A percentile compares a stretch with the other conserved stretches of the same genome.
Conservation (phyloP, 2,113 vertebrate genomes). For the Ardeotis arabs region DNA sequence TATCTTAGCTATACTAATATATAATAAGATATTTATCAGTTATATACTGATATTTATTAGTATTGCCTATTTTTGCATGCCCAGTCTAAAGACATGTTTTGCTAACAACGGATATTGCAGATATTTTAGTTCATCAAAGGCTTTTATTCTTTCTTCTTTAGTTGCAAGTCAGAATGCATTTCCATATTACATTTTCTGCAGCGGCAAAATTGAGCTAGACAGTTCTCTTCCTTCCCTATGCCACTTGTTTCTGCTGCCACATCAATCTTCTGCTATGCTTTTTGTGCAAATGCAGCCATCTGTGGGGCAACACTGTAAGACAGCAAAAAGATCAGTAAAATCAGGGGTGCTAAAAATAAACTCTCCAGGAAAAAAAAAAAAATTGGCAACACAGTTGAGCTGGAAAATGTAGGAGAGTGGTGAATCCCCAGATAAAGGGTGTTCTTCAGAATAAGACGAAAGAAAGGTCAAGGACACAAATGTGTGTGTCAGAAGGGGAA, state of each 20-base stretch:
- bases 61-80: not conserved
- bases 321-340: not conserved
- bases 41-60: not conserved
- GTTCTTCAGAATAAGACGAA: not conserved
- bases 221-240: not conserved
- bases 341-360: constrained; percentile 22
- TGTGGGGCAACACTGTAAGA: constrained; percentile 39
- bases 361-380: not conserved
- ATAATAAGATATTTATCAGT: not conserved
- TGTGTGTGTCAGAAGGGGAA: not conserved
- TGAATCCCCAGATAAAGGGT: not conserved
- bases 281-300: constrained; percentile 32
- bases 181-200: not conserved
- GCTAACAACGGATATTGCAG: not conserved
- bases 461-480: not conserved
- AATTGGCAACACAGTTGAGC: not conserved
- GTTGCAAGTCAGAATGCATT: not conserved
- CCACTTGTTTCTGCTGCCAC: constrained; percentile 25
- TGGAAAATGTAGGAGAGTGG: not conserved
- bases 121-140: not conserved
- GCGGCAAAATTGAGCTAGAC: constrained; percentile 2
- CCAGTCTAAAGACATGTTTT: not conserved
- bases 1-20: not conserved
- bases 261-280: constrained; percentile 29
- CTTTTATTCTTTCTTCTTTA: not conserved